Evolutionary conservation across 2,797 vertebrate species (phyloP).

Genomic region (Centropyge bicolor): DNA sequence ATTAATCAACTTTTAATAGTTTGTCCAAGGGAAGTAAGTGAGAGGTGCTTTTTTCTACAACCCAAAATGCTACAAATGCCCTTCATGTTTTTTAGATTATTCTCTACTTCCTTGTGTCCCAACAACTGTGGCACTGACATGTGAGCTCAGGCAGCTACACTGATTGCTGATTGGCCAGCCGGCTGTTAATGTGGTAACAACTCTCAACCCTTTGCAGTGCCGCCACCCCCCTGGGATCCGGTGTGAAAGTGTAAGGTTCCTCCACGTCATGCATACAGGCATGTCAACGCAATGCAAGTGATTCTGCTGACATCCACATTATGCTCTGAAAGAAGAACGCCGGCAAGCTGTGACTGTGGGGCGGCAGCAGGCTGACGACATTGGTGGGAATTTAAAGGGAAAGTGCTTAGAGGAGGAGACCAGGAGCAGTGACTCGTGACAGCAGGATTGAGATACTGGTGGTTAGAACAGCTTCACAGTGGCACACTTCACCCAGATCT

Average conservation of each 20-base stretch:
- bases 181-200: not conserved
- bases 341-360: not conserved
- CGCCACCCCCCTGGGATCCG: not conserved
- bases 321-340: slow-evolving; percentile 4
- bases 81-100: not conserved
- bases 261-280: not conserved
- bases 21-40: not conserved
- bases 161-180: not conserved
- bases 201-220: not conserved
- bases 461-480: not conserved
- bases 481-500: not conserved
- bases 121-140: not conserved
- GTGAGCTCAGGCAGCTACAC: not conserved
- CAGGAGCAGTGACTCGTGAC: not conserved
- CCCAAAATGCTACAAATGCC: not conserved
- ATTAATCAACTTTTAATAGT: too few species aligned
- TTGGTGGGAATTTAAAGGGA: not conserved
- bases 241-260: slow-evolving; percentile 9
- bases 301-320: slow-evolving; percentile 2
- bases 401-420: not conserved
- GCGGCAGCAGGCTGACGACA: slow-evolving; percentile 1
- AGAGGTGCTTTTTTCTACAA: not conserved
- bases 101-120: not conserved
- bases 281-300: not conserved
- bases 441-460: not conserved